A percentile compares a stretch with the other conserved stretches of the same genome.
These are phyloP conservation scores for Varanus salvator DNA, from an alignment of 2,113 vertebrate species.

Conservation along the genomic window DNA sequence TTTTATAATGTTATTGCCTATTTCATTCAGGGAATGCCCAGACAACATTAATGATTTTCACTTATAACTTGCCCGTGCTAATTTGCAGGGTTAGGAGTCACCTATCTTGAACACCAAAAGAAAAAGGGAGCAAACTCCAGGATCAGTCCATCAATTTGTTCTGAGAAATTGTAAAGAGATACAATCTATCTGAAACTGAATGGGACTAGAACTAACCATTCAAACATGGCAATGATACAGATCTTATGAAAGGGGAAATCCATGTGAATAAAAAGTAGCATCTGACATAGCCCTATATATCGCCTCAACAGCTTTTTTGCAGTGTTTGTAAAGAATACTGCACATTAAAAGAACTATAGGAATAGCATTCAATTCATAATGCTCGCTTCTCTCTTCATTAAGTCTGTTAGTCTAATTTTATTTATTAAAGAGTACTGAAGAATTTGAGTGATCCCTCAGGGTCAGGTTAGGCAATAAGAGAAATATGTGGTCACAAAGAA, in stretches of 20 bases:
- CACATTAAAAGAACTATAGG: not conserved
- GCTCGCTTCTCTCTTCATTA: not conserved
- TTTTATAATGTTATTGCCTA: too few relatives aligned
- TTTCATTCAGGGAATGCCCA: too few relatives aligned
- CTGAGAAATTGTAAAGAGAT: too few relatives aligned
- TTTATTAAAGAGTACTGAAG: not conserved
- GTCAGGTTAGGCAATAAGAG: not conserved
- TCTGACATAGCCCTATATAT: not conserved
- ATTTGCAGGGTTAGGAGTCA: too few relatives aligned
- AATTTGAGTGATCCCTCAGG: not conserved
- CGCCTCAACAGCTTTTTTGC: not conserved
- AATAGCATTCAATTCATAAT: not conserved
- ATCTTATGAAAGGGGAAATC: not conserved
- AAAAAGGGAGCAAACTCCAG: not conserved
- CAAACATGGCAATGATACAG: not conserved
- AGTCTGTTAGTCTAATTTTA: not conserved
- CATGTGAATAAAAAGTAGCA: not conserved
- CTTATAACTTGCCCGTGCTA: too few relatives aligned
- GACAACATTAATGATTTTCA: too few relatives aligned
- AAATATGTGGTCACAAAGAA: not conserved
- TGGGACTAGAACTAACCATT: not conserved
- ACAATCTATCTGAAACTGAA: too few relatives aligned
- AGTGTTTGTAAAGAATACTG: not conserved
- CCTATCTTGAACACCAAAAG: too few relatives aligned
- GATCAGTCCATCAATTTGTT: too few relatives aligned